Conservation (phyloP, 2,888 invertebrate species). For the Caenorhabditis zanzibari region DNA sequence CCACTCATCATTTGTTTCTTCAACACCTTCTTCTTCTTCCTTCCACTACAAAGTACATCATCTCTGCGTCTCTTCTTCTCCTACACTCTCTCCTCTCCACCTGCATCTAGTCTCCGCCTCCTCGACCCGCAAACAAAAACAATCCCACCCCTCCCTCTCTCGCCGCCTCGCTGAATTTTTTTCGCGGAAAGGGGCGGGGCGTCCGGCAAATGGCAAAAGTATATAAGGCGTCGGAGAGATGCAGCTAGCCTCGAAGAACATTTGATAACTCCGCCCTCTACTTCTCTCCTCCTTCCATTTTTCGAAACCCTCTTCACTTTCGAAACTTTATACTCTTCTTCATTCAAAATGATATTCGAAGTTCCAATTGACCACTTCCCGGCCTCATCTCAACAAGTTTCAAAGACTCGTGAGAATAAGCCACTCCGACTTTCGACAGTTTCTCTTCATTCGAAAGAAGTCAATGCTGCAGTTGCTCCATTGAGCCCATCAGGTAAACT, state of each 20-base stretch:
- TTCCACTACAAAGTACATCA: constrained; percentile 42
- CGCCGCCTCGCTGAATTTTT: constrained; percentile 49
- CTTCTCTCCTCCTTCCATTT: background rate
- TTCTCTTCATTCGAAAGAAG: constrained; percentile 48
- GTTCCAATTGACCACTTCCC: constrained; percentile 67
- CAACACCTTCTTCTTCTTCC: constrained; percentile 6
- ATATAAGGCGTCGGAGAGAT: constrained; percentile 43
- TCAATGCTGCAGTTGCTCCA: constrained; percentile 54
- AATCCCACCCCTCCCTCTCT: constrained; percentile 49
- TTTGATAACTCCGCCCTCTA: constrained; percentile 33
- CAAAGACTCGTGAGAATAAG: constrained; percentile 41
- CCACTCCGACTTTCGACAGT: constrained; percentile 55
- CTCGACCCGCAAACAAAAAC: constrained; percentile 50
- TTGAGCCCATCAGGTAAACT: constrained; percentile 64
- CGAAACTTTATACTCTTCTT: constrained; percentile 14
- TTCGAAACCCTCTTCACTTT: constrained; percentile 22
- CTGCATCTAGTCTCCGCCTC: constrained; percentile 39
- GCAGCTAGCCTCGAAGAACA: constrained; percentile 54
- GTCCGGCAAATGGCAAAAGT: constrained; percentile 52
- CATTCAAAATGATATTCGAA: constrained; percentile 67
- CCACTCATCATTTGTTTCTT: constrained; percentile 31
- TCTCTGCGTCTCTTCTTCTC: constrained; percentile 24
- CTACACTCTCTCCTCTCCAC: constrained; percentile 25
- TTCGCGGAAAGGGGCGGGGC: constrained; percentile 58
- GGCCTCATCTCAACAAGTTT: constrained; percentile 43